phyloP scores from a whole-genome alignment of 2,113 vertebrate genomes.

The Camelus dromedarius region DNA sequence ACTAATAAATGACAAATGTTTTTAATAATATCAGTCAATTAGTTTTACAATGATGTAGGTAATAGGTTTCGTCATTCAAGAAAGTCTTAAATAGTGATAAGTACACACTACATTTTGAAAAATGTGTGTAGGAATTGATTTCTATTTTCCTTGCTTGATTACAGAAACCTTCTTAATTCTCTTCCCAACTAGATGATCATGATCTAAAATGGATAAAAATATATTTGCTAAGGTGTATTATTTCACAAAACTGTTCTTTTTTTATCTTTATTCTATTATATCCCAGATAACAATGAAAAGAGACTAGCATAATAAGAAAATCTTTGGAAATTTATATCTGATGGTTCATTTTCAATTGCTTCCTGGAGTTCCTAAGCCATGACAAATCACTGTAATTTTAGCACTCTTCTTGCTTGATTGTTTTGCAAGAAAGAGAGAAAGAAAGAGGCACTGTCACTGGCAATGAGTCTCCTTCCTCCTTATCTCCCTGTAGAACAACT shows the following conservation, averaged over 20 bases:
- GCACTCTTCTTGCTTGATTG: neutral
- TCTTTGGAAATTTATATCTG: neutral
- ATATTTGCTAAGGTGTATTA: neutral
- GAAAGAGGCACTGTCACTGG: neutral
- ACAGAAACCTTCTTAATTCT: neutral
- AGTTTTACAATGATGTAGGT: neutral
- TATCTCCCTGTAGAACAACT: neutral
- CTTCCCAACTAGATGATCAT: neutral
- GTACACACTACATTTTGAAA: neutral
- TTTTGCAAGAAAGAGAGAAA: neutral
- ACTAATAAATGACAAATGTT: neutral
- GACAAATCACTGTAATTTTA: conserved; percentile 16
- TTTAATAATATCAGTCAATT: neutral
- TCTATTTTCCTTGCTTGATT: neutral
- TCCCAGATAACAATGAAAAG: neutral
- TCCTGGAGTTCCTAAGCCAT: neutral
- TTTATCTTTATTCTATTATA: neutral
- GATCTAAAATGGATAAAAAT: neutral
- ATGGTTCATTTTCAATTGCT: conserved; percentile 20
- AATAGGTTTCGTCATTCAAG: neutral
- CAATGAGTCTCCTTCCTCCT: neutral
- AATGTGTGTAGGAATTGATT: neutral
- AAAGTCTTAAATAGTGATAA: neutral
- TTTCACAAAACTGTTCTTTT: neutral
- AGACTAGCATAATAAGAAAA: neutral